phyloP scores from a whole-genome alignment of 2,113 vertebrate species.

The Calyptommatus sinebrachiatus region DNA sequence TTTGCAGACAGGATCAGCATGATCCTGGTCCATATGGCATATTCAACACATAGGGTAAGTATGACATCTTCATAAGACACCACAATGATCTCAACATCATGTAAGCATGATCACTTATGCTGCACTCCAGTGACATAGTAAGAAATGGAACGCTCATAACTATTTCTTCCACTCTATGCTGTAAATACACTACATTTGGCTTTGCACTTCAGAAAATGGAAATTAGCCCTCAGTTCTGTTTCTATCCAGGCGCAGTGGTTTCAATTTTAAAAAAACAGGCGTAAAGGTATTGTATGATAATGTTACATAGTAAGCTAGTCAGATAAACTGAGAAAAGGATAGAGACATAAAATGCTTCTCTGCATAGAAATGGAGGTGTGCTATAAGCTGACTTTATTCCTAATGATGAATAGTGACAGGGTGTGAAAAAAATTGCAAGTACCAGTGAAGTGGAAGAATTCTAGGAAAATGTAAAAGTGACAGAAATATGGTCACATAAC shows the following conservation, averaged over 20 bases:
- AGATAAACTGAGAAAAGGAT: background rate
- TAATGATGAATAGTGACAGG: background rate
- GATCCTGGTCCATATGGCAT: no score
- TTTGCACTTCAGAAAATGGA: background rate
- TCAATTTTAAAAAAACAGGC: background rate
- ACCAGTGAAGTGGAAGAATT: constrained; percentile 30
- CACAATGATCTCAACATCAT: no score
- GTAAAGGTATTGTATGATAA: background rate
- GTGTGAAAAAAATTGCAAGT: constrained; percentile 7
- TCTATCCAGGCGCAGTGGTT: background rate
- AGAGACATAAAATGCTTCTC: background rate
- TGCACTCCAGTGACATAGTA: no score
- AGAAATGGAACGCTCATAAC: no score
- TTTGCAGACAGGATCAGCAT: no score
- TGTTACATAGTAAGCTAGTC: background rate
- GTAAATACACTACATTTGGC: no score
- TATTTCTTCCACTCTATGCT: no score
- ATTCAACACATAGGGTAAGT: no score
- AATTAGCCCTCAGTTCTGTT: background rate
- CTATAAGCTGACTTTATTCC: background rate
- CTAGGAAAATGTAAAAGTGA: constrained; percentile 8
- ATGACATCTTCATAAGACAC: no score
- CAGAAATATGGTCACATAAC: background rate
- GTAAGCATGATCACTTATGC: no score
- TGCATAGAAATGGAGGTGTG: fast-evolving